A percentile compares a stretch with the other conserved stretches of the same genome.
These are phyloP conservation scores for Temnothorax curvispinosus DNA, from an alignment of 1,140 invertebrate genomes.

Conservation along the genomic window DNA sequence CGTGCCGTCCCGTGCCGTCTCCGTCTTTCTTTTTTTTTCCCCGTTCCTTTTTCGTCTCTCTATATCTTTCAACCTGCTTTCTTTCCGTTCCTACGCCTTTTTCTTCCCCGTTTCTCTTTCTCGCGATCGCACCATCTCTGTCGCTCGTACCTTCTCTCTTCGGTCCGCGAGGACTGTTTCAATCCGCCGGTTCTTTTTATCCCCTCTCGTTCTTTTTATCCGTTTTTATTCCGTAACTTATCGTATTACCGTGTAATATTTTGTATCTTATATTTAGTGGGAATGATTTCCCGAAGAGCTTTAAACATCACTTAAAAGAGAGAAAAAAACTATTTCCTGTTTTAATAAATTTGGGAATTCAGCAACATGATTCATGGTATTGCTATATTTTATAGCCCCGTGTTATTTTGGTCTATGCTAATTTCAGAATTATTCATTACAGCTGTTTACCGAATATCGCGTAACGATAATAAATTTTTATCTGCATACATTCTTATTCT, in stretches of 20 bases:
- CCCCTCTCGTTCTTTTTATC: not conserved
- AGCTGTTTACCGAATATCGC: constrained; percentile 6
- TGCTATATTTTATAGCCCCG: not conserved
- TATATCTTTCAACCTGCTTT: constrained; percentile 13
- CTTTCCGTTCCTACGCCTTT: constrained; percentile 35
- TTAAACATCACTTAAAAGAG: not conserved
- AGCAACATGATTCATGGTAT: not conserved
- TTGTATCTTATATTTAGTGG: not conserved
- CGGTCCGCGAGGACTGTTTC: constrained; percentile 19
- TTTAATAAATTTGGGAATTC: constrained; percentile 21
- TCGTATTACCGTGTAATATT: constrained; percentile 16
- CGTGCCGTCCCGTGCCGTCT: constrained; percentile 48
- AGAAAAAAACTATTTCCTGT: not conserved
- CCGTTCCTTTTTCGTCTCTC: constrained; percentile 34
- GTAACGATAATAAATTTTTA: constrained; percentile 29
- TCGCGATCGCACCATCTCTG: constrained; percentile 18
- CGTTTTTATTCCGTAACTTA: constrained; percentile 47
- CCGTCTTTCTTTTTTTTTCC: constrained; percentile 58
- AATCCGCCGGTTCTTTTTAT: not conserved
- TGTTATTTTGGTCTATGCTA: constrained; percentile 19
- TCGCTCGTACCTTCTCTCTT: constrained; percentile 23
- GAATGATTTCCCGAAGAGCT: not conserved
- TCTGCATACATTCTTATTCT: constrained; percentile 16
- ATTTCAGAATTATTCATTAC: constrained; percentile 27
- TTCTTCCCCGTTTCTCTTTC: constrained; percentile 23